Conservation (phyloP, 2,797 vertebrate species). For the Muraenolepis orangiensis region DNA sequence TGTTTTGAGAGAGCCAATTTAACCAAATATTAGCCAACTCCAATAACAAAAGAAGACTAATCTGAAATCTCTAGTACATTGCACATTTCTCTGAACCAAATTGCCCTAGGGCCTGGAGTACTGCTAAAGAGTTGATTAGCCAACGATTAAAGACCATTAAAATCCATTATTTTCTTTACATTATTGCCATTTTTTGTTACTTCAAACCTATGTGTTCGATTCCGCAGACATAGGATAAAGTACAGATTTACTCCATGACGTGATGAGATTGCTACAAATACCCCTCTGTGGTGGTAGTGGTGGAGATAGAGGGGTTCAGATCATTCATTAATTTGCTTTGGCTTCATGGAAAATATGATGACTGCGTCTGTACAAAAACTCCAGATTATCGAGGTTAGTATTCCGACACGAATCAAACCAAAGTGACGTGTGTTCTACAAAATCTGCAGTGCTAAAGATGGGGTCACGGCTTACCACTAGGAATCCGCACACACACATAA, state of each 20-base stretch:
- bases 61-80: neutral
- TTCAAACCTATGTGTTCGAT: neutral
- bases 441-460: slow-evolving; percentile 16
- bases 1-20: neutral
- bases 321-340: slow-evolving; percentile 6
- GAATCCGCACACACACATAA: neutral
- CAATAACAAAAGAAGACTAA: neutral
- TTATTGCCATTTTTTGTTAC: neutral
- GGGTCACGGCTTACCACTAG: neutral
- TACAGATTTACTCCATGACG: neutral
- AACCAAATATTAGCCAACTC: no score
- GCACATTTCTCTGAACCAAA: neutral
- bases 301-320: neutral
- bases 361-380: slow-evolving; percentile 29
- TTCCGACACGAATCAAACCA: slow-evolving; percentile 20
- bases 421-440: slow-evolving; percentile 28
- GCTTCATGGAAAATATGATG: slow-evolving; percentile 9
- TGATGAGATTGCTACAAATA: neutral
- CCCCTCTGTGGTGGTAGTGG: neutral
- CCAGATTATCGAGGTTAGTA: slow-evolving; percentile 12
- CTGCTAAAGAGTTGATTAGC: neutral
- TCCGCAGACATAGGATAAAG: neutral
- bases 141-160: neutral
- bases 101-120: neutral
- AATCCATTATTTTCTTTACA: neutral